These are phyloP conservation scores for Nematostella vectensis DNA, from an alignment of 92 coral and sea anemone species.

Conservation along the genomic window DNA sequence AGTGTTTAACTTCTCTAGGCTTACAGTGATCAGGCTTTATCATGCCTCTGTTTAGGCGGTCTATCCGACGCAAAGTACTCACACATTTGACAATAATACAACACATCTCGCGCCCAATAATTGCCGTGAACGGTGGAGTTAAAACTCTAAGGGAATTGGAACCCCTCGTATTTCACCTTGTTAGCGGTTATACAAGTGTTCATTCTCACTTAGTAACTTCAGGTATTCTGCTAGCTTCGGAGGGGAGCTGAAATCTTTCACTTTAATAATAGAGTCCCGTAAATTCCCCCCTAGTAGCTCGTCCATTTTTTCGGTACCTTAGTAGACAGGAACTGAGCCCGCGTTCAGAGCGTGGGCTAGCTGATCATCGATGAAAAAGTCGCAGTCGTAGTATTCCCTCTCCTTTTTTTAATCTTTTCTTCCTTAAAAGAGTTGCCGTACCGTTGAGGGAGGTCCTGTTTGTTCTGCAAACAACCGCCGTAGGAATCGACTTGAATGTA, in stretches of 20 bases:
- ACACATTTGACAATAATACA: conserved; percentile 6
- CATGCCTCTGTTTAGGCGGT: background rate
- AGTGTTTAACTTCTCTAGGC: conserved; percentile 1
- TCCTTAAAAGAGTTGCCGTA: conserved; percentile 12
- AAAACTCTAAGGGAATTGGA: conserved; percentile 14
- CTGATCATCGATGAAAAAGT: conserved; percentile 57
- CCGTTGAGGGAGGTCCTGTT: conserved; percentile 16
- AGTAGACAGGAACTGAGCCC: conserved; percentile 55
- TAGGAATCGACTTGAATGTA: conserved; percentile 46
- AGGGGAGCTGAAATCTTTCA: conserved; percentile 43
- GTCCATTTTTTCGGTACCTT: conserved; percentile 57
- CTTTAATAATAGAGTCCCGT: conserved; percentile 31
- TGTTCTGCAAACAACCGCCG: conserved; percentile 49
- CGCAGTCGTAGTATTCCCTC: conserved; percentile 42
- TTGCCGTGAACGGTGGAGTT: conserved; percentile 6
- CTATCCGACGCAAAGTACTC: background rate
- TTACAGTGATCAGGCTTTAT: conserved; percentile 2
- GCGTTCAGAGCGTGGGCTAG: conserved; percentile 50
- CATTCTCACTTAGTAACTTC: conserved; percentile 30
- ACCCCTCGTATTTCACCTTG: conserved; percentile 56
- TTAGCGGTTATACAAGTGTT: conserved; percentile 34
- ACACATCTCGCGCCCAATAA: background rate
- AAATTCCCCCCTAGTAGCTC: conserved; percentile 52
- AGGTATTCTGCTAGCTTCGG: conserved; percentile 46
- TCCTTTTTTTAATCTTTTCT: conserved; percentile 9